Evolutionary conservation across 1,140 invertebrate genomes (phyloP).

Genomic region (Ips typographus): DNA sequence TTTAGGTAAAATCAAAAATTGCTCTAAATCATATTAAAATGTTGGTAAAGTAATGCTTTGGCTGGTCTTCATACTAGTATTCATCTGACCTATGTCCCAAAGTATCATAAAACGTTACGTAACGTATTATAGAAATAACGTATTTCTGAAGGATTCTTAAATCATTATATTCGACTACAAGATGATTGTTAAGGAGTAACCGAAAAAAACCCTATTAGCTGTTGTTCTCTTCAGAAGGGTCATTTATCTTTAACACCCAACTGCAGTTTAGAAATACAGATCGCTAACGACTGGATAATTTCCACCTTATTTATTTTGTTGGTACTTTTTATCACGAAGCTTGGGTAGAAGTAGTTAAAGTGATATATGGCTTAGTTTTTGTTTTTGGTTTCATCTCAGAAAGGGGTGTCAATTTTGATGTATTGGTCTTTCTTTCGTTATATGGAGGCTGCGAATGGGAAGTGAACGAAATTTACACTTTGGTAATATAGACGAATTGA

Average conservation of each 20-base stretch:
- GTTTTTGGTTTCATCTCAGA: background rate
- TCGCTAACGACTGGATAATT: slow-evolving; percentile 16
- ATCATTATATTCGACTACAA: no score
- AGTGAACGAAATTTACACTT: background rate
- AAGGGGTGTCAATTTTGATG: background rate
- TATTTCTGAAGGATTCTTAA: no score
- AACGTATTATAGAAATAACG: no score
- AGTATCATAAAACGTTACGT: no score
- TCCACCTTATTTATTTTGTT: slow-evolving; percentile 13
- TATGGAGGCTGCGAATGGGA: background rate
- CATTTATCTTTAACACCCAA: slow-evolving; percentile 16
- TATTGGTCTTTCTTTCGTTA: background rate
- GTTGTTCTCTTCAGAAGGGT: background rate
- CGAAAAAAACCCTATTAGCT: background rate
- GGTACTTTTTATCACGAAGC: background rate
- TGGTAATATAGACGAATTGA: background rate
- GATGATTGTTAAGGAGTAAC: no score
- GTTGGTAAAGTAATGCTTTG: no score
- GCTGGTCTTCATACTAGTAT: no score
- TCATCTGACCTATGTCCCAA: no score
- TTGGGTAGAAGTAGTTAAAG: slow-evolving; percentile 14
- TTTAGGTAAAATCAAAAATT: background rate
- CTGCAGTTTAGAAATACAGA: slow-evolving; percentile 2
- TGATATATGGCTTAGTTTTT: slow-evolving; percentile 13
- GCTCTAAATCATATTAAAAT: no score